Conservation (phyloP, 2,113 vertebrate species). For the Probosciger aterrimus region DNA sequence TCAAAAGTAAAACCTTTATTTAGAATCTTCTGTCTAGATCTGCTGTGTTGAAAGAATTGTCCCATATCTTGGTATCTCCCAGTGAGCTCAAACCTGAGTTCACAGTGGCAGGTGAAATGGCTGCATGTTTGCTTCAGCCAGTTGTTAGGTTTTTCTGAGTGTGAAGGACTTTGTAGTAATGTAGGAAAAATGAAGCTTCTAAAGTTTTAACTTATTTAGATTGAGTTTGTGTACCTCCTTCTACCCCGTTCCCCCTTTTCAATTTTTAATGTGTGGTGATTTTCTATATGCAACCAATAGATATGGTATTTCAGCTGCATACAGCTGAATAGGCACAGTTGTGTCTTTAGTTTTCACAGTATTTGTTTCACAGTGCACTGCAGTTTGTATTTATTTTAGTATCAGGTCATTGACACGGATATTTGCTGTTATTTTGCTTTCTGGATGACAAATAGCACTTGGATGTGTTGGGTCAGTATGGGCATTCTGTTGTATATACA, state of each 20-base stretch:
- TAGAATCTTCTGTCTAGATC: neutral
- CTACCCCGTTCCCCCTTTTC: neutral
- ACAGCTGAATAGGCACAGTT: no score
- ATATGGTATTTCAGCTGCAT: neutral
- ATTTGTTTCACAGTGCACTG: neutral
- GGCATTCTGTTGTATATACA: neutral
- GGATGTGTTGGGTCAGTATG: fast-evolving
- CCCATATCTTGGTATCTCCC: neutral
- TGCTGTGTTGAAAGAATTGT: neutral
- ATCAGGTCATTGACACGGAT: neutral
- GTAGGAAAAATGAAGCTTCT: neutral
- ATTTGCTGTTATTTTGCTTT: neutral
- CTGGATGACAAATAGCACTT: neutral
- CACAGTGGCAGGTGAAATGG: neutral
- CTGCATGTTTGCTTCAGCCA: neutral
- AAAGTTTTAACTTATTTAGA: neutral
- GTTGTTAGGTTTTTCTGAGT: neutral
- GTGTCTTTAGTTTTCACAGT: neutral
- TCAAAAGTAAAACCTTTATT: neutral
- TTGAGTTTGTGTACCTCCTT: neutral
- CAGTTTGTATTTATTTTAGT: neutral
- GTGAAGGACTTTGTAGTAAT: neutral
- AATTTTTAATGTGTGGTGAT: neutral
- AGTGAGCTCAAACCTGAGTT: neutral
- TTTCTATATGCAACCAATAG: neutral